A percentile compares a stretch with the other conserved stretches of the same genome.
Evolutionary conservation across 2,797 vertebrate species (phyloP).

Genomic region (Eulemur coronatus): DNA sequence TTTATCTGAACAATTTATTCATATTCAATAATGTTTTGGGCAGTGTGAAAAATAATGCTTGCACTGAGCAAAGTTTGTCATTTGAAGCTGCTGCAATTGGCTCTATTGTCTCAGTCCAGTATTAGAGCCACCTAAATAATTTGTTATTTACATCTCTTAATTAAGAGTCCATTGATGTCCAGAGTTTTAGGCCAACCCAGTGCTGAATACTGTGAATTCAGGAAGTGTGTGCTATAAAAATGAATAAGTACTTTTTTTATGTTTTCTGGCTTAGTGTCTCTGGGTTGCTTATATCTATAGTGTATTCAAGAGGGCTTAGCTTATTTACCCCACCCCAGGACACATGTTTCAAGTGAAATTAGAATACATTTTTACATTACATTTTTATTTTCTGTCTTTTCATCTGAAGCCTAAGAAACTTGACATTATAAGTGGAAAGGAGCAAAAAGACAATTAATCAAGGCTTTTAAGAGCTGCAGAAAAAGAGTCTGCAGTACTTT

Average conservation of each 20-base stretch:
- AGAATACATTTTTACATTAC: conserved; percentile 40
- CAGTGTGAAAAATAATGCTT: neutral
- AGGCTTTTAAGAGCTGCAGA: conserved; percentile 55
- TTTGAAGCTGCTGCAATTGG: neutral
- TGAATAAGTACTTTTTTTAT: neutral
- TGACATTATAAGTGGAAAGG: conserved; percentile 32
- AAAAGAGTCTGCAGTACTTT: conserved; percentile 44
- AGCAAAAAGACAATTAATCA: conserved; percentile 44
- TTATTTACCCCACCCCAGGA: conserved; percentile 36
- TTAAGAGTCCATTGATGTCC: neutral
- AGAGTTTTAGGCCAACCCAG: neutral
- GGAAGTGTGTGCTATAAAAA: neutral
- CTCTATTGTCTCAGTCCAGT: neutral
- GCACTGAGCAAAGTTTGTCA: neutral
- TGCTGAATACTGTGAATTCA: neutral
- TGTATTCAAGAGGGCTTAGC: neutral
- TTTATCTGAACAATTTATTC: neutral
- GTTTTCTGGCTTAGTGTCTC: neutral
- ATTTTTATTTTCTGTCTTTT: conserved; percentile 63
- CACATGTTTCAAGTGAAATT: neutral
- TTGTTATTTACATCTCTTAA: neutral
- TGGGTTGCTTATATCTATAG: neutral
- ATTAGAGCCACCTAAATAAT: neutral
- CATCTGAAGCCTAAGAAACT: conserved; percentile 43
- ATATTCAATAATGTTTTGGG: neutral